Evolutionary conservation across 2,888 invertebrate genomes (phyloP), one percentile per base, ranked within the genome.

Genomic region (Pyrrhia umbra): DNA sequence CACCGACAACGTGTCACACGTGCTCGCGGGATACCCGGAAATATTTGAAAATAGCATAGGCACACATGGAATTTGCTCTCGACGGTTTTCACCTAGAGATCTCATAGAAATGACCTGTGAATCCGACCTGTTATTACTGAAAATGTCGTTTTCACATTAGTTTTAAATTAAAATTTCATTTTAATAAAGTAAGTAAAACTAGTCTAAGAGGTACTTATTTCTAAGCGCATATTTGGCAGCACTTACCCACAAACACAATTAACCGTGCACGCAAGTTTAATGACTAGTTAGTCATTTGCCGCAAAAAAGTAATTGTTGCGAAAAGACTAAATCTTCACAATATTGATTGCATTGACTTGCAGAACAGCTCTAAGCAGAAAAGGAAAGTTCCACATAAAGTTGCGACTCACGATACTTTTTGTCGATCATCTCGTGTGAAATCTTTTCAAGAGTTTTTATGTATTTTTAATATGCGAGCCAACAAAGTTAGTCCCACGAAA

Each of bases 401-500:
- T 84, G 79, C 87, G 70, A 88, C 76, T 91, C 89, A 90, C 79
- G 85, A 73, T 78, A 75, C 73, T 91, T 92, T 92, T 91, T 90
- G 88, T 89, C 75, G 82, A 90, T 88, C 89, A 89, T 89, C 86
- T 88, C 84, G 86, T 89, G 92, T 88, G 91, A 92, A 91, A 91
- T 86, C 86, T 83, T 69, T 73, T 66, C 77, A 68, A 72, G 72
- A 70, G 66, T 83, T 86, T 85, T 80, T 82, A 77, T 80, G 66
- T 75, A 73, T 83, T 83, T 71, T 82, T 74, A 67, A 72, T 81
- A 69, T 58, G 64, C 55, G 61, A 64, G 52, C 57, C 20, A 61
- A 63, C 58, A 73, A 46, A 69, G 65, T 72, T 20, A 45, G 45
- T 68, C 69, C 62, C 71, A 68, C 61, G 70, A 73, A 54, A 66